These are phyloP conservation scores for Eulemur rubriventer DNA, from an alignment of 2,797 vertebrate species.

Conservation along the genomic window DNA sequence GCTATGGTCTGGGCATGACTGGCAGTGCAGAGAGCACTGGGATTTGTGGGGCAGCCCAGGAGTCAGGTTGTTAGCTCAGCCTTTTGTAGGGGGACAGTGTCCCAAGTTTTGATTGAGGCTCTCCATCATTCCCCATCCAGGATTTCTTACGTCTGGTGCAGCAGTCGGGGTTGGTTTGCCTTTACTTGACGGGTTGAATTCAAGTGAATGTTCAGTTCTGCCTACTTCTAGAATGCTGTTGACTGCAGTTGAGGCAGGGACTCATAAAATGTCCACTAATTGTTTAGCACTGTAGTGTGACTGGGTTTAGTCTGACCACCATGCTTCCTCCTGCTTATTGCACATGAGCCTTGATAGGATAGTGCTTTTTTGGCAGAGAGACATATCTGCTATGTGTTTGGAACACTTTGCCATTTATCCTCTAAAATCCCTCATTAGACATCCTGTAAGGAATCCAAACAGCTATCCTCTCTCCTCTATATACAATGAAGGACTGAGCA, in stretches of 20 bases:
- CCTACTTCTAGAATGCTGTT: neutral
- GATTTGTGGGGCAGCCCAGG: neutral
- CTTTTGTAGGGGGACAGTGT: constrained; percentile 20
- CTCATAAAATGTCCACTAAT: constrained; percentile 53
- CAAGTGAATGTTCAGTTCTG: constrained; percentile 1
- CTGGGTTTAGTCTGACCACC: constrained; percentile 36
- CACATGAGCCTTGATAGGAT: neutral
- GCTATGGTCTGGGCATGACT: constrained; percentile 66
- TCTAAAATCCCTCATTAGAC: neutral
- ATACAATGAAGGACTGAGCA: neutral
- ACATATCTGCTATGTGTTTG: constrained; percentile 22
- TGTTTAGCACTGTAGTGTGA: rapidly evolving
- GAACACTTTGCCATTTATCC: neutral
- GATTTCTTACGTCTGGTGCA: constrained; percentile 47
- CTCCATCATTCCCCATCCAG: neutral
- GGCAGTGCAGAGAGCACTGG: constrained; percentile 47
- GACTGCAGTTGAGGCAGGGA: constrained; percentile 14
- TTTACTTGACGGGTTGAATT: constrained; percentile 65
- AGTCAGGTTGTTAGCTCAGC: neutral
- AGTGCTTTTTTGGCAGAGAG: constrained; percentile 65
- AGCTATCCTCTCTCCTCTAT: neutral
- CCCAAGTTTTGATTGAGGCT: neutral
- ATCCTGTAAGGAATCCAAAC: neutral
- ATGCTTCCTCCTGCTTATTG: constrained; percentile 44
- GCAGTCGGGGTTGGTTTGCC: constrained; percentile 54